phyloP scores from a whole-genome alignment of 1,140 invertebrate species.

The Micrasema minimum region DNA sequence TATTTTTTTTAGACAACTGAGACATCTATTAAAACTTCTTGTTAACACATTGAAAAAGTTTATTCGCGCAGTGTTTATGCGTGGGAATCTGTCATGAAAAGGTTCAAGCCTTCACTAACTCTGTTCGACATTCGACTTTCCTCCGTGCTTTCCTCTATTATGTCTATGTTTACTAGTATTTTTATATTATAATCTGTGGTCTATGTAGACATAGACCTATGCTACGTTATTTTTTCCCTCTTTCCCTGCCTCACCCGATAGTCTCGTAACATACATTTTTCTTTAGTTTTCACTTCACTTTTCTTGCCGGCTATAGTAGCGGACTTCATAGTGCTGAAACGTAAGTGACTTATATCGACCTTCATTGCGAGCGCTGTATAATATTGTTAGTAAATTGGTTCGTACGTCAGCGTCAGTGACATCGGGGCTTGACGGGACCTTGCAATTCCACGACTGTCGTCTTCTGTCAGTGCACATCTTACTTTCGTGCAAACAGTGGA shows the following conservation, averaged over 20 bases:
- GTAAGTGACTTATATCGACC: slow-evolving; percentile 43
- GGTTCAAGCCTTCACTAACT: too few relatives aligned
- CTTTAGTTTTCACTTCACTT: background rate
- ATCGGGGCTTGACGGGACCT: slow-evolving; percentile 6
- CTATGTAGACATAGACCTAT: too few relatives aligned
- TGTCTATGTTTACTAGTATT: too few relatives aligned
- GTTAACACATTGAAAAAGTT: too few relatives aligned
- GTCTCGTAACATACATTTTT: background rate
- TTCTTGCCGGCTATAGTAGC: slow-evolving; percentile 5
- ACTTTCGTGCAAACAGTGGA: background rate
- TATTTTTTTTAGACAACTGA: too few relatives aligned
- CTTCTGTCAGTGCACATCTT: background rate
- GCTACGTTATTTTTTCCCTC: too few relatives aligned
- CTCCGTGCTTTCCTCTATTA: too few relatives aligned
- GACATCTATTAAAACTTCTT: too few relatives aligned
- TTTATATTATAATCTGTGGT: too few relatives aligned
- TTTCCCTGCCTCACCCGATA: background rate
- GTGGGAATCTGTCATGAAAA: too few relatives aligned
- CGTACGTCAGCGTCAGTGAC: background rate
- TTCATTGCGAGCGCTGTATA: slow-evolving; percentile 26
- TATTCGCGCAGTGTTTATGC: too few relatives aligned
- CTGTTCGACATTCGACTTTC: background rate
- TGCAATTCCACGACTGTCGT: slow-evolving; percentile 19
- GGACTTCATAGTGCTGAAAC: slow-evolving; percentile 31
- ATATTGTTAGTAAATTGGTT: background rate